phyloP scores from a whole-genome alignment of 2,113 vertebrate genomes.

The Balaeniceps rex region DNA sequence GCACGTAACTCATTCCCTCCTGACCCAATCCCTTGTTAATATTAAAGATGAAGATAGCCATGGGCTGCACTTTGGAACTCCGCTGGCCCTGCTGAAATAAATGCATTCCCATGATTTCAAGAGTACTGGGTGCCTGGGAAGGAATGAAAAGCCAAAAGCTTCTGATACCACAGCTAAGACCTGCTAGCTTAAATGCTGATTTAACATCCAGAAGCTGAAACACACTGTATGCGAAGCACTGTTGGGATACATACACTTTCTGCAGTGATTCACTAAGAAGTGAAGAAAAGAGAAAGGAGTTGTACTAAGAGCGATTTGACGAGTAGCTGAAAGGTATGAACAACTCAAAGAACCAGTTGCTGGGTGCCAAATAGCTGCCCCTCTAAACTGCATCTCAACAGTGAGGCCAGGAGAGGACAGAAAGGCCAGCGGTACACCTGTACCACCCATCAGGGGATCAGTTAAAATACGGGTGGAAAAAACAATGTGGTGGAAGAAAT shows the following conservation, averaged over 20 bases:
- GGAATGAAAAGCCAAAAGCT: neutral
- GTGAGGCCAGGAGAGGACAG: neutral
- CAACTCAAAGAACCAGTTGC: neutral
- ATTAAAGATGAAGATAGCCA: neutral
- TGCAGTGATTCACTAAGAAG: neutral
- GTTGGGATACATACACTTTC: neutral
- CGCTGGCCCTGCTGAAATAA: neutral
- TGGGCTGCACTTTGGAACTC: neutral
- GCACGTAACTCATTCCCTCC: neutral
- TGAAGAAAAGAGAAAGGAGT: neutral
- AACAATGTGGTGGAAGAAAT: neutral
- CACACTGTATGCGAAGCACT: neutral
- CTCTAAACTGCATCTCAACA: neutral
- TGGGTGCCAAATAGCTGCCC: neutral
- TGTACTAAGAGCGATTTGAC: neutral
- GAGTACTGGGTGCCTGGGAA: neutral
- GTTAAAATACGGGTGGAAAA: neutral
- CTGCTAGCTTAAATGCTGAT: neutral
- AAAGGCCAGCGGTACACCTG: neutral
- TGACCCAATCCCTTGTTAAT: neutral
- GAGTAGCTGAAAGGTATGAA: neutral
- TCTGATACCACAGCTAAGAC: neutral
- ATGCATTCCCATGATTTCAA: neutral
- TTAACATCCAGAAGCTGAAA: neutral
- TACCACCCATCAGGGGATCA: accelerated